Base-by-base conservation (phyloP, 2,113 vertebrate species). In the Trogon surrucura region DNA sequence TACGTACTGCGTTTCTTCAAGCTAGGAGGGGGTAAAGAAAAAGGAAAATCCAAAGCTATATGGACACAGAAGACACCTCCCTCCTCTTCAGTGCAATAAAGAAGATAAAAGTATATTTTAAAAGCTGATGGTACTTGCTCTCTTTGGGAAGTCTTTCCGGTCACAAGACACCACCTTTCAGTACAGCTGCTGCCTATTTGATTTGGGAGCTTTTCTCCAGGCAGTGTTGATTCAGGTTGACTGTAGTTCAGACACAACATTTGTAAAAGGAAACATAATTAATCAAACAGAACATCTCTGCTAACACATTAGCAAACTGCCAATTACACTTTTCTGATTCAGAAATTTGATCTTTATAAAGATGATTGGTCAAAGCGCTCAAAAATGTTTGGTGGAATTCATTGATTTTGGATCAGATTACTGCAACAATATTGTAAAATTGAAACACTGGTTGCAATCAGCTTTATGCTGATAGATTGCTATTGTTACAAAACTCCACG, bases 181-280 rank as follows among this genome's bases (percentile, higher is more conserved):
- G 94, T 98, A 85, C 38, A 99, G 97, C n/a, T 98, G 96, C 88
- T 98, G 98, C 89, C 98, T 98, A 88, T 93, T 98, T 71, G 98
- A 74, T 92, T 89, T 80, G 97, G 97, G 71, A 97, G 92, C 87
- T 98, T 99, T 92, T 97, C 95, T 94, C 96, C 97, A 34, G 98
- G 98, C 45, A 99, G 85, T 85, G 99, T 98, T 85, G 99, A 99
- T 95, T 99, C 98, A 80, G 98, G 98, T 94, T 97, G 98, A 95
- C 99, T 99, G 97, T 98, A 96, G 90, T 98, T 99, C 79, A 99
- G 97, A 96, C 95, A 98, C 70, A 99, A 96, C 41, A 97, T 97
- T 98, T 99, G 77, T 30, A 75, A 50, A 89, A 97, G 38, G 81
- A 95, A 77, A 70, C 13, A 22, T 34, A 70, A 64, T 48, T 80